Evolutionary conservation across 2,797 vertebrate species (phyloP), one percentile per base, ranked within the genome.

Genomic region (Moxostoma hubbsi): DNA sequence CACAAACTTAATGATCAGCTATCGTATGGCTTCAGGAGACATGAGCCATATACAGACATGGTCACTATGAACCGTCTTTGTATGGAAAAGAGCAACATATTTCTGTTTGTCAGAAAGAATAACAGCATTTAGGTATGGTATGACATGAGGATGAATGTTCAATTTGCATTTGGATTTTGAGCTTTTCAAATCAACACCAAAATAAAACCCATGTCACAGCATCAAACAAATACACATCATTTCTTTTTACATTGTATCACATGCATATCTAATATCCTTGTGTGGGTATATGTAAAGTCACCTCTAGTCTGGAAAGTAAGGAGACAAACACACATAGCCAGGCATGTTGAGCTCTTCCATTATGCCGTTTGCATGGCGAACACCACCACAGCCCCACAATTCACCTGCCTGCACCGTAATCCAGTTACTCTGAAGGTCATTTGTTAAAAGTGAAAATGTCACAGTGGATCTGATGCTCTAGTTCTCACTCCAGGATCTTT

Each of bases 401-500:
- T 84, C 81, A 82, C 85, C 81, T 81, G 82, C 74, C 62, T 87
- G 82, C 79, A 82, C 84, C 85, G 83, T 89, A 84, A 89, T 85
- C 83, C 75, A 75, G 82, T 86, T 89, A 83, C 77, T 84, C 82
- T 57, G 81, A 88, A 87, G 86, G 82, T 84, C 85, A 47, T 90
- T 88, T 87, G 88, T 89, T 83, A 86, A 77, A 89, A 86, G 86
- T 85, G 87, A 89, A 90, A 91, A 88, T 86, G 85, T 88, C 85
- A 87, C 81, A 72, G 75, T 61, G 83, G 77, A 82, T 88, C 86
- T 69, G 86, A 87, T 87, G 87, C 89, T 88, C 84, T 90, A 86
- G 88, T 90, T 91, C 90, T 92, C 90, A 92, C 85, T 90, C 88
- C 86, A 77, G 90, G 90, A 86, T 82, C 73, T 84, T 74, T 79